These are phyloP conservation scores for Drosophila ananassae DNA, from an alignment of 1,140 invertebrate species.

Conservation along the genomic window DNA sequence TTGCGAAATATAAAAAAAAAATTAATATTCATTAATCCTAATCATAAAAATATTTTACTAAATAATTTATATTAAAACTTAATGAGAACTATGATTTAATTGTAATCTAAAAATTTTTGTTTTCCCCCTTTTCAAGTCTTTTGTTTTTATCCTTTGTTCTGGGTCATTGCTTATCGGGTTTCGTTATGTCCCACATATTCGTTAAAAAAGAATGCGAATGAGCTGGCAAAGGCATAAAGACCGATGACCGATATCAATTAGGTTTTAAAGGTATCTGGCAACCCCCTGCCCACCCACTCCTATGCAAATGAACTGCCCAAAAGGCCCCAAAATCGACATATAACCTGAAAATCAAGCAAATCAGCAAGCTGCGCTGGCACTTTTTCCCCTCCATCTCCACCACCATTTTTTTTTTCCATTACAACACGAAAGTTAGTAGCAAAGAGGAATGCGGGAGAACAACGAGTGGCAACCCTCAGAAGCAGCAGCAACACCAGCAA, in stretches of 20 bases:
- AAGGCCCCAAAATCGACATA: conserved; percentile 21
- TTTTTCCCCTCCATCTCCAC: conserved; percentile 27
- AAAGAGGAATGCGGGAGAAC: conserved; percentile 41
- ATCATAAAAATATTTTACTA: no score
- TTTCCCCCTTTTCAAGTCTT: background rate
- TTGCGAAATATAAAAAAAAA: no score
- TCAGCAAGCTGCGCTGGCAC: conserved; percentile 51
- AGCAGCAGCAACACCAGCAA: conserved; percentile 32
- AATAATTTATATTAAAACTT: no score
- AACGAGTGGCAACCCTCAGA: conserved; percentile 46
- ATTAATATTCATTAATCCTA: no score
- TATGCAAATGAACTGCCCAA: conserved; percentile 22
- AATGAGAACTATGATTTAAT: no score
- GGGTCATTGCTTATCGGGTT: conserved; percentile 18
- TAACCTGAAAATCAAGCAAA: conserved; percentile 53
- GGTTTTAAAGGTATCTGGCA: conserved; percentile 31
- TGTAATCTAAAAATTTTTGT: background rate
- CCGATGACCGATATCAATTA: conserved; percentile 50
- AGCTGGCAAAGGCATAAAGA: conserved; percentile 26
- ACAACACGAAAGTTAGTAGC: conserved; percentile 38
- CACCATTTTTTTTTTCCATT: conserved; percentile 35
- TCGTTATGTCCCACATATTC: conserved; percentile 10
- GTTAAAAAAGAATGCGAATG: conserved; percentile 53
- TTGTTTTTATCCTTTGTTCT: background rate
- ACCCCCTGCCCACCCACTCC: conserved; percentile 15